Evolutionary conservation across 1,140 invertebrate genomes (phyloP).

Genomic region (Bombus vancouverensis): DNA sequence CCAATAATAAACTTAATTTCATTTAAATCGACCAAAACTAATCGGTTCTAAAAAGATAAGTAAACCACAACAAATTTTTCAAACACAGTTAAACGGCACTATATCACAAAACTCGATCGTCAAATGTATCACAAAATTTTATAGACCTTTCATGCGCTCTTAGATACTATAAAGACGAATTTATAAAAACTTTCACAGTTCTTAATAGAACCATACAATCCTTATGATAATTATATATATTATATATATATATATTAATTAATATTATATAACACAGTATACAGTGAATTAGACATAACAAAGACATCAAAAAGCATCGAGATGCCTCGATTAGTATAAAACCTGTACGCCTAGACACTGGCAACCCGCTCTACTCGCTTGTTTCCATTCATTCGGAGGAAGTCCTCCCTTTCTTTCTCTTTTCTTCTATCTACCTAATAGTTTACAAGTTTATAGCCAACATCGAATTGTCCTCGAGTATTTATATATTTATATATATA

Average conservation of each 20-base stretch:
- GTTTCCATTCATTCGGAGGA: no score
- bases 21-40: background rate
- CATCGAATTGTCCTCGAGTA: constrained; percentile 63
- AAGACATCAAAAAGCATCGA: background rate
- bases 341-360: background rate
- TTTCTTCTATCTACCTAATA: constrained; percentile 66
- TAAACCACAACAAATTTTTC: background rate
- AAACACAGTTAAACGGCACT: background rate
- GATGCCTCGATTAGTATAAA: background rate
- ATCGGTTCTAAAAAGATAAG: background rate
- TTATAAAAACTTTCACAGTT: background rate
- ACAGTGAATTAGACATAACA: background rate
- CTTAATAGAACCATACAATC: no score
- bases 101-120: background rate
- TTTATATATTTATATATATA: constrained; percentile 50
- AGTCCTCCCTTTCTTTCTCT: background rate
- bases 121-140: background rate
- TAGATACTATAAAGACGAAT: background rate
- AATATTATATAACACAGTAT: background rate
- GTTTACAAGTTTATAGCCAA: constrained; percentile 72
- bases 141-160: no score
- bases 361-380: background rate
- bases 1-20: background rate
- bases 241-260: background rate
- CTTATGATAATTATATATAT: no score